These are phyloP conservation scores for Magallana angulata DNA, from an alignment of 1,140 invertebrate genomes.

Conservation along the genomic window DNA sequence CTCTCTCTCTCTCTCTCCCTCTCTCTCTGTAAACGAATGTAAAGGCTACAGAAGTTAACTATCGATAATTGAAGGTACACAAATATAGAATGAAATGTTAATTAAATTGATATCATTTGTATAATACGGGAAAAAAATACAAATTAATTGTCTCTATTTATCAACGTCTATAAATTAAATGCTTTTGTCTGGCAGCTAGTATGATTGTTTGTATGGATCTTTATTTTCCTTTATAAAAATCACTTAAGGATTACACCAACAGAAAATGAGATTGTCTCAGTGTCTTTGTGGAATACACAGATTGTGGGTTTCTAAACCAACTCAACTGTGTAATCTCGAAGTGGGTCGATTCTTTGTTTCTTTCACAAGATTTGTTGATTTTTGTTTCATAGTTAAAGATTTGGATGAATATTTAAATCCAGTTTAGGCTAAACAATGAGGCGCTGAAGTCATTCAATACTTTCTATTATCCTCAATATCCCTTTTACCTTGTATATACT, in stretches of 20 bases:
- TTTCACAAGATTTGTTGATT: conserved; percentile 10
- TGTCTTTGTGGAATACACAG: neutral
- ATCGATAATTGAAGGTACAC: no score
- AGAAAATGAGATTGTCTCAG: neutral
- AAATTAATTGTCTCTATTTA: no score
- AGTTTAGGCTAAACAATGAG: conserved; percentile 13
- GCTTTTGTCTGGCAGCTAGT: no score
- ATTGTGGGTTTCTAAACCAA: neutral
- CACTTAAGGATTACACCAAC: neutral
- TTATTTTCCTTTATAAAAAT: no score
- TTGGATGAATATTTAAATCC: conserved; percentile 32
- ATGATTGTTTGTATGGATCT: no score
- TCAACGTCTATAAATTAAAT: no score
- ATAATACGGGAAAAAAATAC: no score
- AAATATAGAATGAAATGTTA: no score
- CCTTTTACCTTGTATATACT: conserved; percentile 33
- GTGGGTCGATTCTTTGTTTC: neutral
- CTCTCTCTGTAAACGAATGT: no score
- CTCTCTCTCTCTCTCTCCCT: no score
- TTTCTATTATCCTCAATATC: conserved; percentile 28
- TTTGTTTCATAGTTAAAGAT: conserved; percentile 10
- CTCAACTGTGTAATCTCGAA: neutral
- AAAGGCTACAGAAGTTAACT: no score
- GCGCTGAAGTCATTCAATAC: conserved; percentile 37
- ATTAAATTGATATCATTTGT: no score